Base-by-base conservation (phyloP, 2,113 vertebrate genomes). In the Brienomyrus brachyistius region DNA sequence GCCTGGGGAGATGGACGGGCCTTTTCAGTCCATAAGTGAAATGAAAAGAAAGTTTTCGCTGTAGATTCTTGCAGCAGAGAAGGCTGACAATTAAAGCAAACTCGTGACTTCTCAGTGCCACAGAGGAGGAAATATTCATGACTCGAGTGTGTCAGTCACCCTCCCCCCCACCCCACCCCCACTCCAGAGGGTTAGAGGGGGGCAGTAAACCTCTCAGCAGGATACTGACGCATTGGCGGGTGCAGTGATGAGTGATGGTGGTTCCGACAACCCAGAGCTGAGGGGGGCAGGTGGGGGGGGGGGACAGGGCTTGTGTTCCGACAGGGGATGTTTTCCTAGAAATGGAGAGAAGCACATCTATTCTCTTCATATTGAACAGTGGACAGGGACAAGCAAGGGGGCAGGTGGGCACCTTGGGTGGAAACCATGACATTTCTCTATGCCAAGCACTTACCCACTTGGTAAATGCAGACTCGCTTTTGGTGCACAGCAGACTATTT, bases 401-500 rank as follows among this genome's bases (percentile, higher is more conserved):
- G 89, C 21, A 50, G 90, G 91, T 92, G 66, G 19, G 19, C 54
- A 19, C 17, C 52, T 54, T 54, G 17, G 17, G 5, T 54, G 89
- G 90, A 91, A 89, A 93, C 93, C 93, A 88, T 92, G 93, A 92
- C 93, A 11, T 91, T 93, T 93, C 90, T 91, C 82, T 91, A 62
- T 91, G 94, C 93, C 92, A 83, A n/a, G 88, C 93, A 91, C 83
- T 62, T 77, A 47, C 70, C 90, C 19, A 21, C 54, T 6, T 56
- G 19, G 54, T 56, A 56, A 56, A 21, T 21, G 54, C 5, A 56
- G 90, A 90, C 88, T 48, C 31, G 23, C 88, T 92, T 92, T 92
- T 93, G 93, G 92, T 93, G 93, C 91, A 94, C 94, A 96, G 95
- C 92, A 94, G 93, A 94, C 93, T 90, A 91, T 92, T 93, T 89